phyloP scores from a whole-genome alignment of 2,113 vertebrate genomes.

The Sprattus sprattus region DNA sequence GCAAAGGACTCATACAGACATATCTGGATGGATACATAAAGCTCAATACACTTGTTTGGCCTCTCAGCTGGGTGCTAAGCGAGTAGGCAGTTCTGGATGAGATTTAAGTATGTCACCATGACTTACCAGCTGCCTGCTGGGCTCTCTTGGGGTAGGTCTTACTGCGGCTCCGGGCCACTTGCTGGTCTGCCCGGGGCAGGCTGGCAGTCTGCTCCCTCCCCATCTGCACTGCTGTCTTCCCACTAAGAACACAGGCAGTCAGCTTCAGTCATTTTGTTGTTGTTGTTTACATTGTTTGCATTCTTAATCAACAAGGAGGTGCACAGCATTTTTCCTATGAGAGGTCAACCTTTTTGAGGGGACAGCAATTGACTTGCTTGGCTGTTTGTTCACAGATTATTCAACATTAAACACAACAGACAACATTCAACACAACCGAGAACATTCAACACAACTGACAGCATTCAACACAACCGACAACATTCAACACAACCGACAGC shows the following conservation, averaged over 20 bases:
- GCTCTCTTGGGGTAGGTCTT: conserved; percentile 85
- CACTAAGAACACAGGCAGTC: conserved; percentile 63
- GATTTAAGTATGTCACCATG: background rate
- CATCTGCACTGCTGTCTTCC: conserved; percentile 78
- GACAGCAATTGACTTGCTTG: background rate
- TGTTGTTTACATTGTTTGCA: too few relatives aligned
- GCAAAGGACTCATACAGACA: background rate
- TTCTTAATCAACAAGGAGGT: background rate
- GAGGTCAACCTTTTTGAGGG: too few relatives aligned
- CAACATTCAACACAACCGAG: too few relatives aligned
- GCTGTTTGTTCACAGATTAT: background rate
- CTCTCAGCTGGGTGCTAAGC: background rate
- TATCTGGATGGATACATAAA: background rate
- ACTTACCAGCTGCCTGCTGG: conserved; percentile 68
- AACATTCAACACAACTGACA: too few relatives aligned
- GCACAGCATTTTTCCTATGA: too few relatives aligned
- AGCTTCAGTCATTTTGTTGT: background rate
- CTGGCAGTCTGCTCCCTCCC: conserved; percentile 74
- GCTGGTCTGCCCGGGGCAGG: conserved; percentile 79
- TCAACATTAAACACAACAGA: too few relatives aligned
- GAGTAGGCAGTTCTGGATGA: background rate
- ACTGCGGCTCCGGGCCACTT: conserved; percentile 78
- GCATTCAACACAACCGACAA: too few relatives aligned
- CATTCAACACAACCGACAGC: too few relatives aligned
- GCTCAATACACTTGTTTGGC: background rate